Conservation (phyloP, 2,797 vertebrate species). For the Alcedo quadribrachys region DNA sequence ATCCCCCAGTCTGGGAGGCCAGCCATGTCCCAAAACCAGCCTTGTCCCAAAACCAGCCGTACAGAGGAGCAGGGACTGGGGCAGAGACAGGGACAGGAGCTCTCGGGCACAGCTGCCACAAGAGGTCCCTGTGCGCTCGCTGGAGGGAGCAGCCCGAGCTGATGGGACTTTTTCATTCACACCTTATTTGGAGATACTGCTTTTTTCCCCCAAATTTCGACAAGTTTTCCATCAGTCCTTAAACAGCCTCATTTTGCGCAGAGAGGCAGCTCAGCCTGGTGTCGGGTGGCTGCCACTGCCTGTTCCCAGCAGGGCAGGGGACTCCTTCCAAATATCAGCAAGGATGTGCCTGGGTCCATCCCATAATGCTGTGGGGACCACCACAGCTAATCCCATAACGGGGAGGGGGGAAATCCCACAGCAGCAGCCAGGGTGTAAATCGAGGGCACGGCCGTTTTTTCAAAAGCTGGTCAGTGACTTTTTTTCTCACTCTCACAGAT, state of each 20-base stretch:
- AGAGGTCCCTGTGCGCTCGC: constrained; percentile 57
- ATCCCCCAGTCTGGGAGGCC: not conserved
- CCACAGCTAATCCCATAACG: not conserved
- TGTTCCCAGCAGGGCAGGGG: not conserved
- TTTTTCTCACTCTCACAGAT: not conserved
- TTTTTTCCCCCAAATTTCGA: constrained; percentile 30
- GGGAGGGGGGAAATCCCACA: not conserved
- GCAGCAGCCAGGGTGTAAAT: not conserved
- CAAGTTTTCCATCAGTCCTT: not conserved
- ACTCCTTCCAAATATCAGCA: not conserved
- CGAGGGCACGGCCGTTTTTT: not conserved
- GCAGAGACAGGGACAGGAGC: not conserved
- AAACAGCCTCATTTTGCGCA: not conserved
- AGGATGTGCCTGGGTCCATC: not conserved
- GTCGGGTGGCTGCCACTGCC: not conserved
- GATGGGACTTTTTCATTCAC: not conserved
- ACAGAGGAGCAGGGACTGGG: not conserved
- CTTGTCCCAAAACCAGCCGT: not conserved
- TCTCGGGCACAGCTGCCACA: not conserved
- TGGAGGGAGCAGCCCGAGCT: not conserved
- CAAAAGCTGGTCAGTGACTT: not conserved
- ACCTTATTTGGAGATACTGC: constrained; percentile 18
- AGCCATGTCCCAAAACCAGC: not conserved
- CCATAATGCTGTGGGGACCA: accelerated
- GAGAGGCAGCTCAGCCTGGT: not conserved